Percentiles rank a stretch among this genome's conserved stretches.
phyloP scores from a whole-genome alignment of 2,797 vertebrate genomes.

The Notoglanidium macrostoma region DNA sequence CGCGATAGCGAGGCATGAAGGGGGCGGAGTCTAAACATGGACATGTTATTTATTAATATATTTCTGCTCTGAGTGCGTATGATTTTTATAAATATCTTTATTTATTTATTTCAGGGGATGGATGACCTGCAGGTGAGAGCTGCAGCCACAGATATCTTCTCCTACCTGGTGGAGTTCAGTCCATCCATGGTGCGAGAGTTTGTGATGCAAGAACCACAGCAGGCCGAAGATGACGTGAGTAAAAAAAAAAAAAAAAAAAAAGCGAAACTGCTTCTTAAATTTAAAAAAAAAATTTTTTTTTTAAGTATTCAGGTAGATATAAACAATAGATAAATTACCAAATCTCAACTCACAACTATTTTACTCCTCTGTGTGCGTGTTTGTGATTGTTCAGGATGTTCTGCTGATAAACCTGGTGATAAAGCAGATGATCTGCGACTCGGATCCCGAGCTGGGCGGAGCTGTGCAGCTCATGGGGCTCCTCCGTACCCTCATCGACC shows the following conservation, averaged over 20 bases:
- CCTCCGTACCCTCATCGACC: conserved; percentile 95
- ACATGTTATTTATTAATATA: not conserved
- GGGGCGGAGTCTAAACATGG: not conserved
- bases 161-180: conserved; percentile 99
- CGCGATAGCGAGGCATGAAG: too few species aligned
- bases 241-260: conserved; percentile 15
- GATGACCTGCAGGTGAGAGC: conserved; percentile 96
- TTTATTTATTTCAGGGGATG: conserved; percentile 82
- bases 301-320: not conserved
- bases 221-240: conserved; percentile 96
- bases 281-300: too few species aligned
- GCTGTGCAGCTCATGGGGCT: conserved; percentile 98
- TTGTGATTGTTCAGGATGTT: conserved; percentile 82
- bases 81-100: not conserved
- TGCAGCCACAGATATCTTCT: conserved; percentile 98
- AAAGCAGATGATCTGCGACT: conserved; percentile 99
- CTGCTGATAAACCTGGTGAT: conserved; percentile 98
- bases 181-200: conserved; percentile 99
- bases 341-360: not conserved
- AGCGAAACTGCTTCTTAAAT: not conserved
- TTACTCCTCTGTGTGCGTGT: not conserved
- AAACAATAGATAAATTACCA: not conserved
- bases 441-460: conserved; percentile 95
- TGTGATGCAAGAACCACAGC: conserved; percentile 98
- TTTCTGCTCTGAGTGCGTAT: not conserved